Evolutionary conservation across 2,113 vertebrate genomes (phyloP).

Genomic region (Odontesthes bonariensis): DNA sequence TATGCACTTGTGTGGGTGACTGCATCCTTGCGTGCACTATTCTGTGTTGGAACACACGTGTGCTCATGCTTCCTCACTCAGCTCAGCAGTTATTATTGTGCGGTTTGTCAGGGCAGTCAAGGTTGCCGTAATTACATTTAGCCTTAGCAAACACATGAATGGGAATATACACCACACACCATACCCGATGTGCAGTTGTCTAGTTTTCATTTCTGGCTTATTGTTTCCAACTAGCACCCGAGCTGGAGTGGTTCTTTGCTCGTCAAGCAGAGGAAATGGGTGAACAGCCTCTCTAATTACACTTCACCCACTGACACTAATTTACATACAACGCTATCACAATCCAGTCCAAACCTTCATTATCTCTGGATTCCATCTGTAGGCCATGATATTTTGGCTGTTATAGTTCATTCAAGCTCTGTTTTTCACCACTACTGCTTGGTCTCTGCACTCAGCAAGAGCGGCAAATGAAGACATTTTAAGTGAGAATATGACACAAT

Average conservation of each 20-base stretch:
- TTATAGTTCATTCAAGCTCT: constrained; percentile 65
- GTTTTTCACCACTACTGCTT: constrained; percentile 39
- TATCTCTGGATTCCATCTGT: constrained; percentile 62
- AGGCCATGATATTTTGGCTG: constrained; percentile 60
- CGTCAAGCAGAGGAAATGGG: constrained; percentile 67
- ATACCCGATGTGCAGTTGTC: constrained; percentile 14
- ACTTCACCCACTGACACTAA: constrained; percentile 75
- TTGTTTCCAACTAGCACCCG: constrained; percentile 48
- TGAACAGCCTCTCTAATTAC: constrained; percentile 79
- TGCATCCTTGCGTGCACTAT: constrained; percentile 20
- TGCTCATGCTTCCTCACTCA: constrained; percentile 6
- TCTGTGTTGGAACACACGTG: constrained; percentile 2
- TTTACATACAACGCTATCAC: constrained; percentile 78
- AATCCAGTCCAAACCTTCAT: constrained; percentile 71
- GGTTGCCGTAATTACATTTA: constrained; percentile 37
- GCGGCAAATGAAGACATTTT: constrained; percentile 19
- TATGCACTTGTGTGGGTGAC: constrained; percentile 24
- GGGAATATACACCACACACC: constrained; percentile 1
- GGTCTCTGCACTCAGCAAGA: constrained; percentile 49
- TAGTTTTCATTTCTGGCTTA: constrained; percentile 49
- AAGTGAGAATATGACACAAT: constrained; percentile 23
- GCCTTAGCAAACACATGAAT: constrained; percentile 7
- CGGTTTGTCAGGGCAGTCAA: constrained; percentile 8
- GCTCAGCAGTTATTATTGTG: constrained; percentile 25
- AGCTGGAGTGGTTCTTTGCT: constrained; percentile 54